These are phyloP conservation scores for Neolamprologus brichardi DNA, from an alignment of 2,113 vertebrate species.

Conservation along the genomic window DNA sequence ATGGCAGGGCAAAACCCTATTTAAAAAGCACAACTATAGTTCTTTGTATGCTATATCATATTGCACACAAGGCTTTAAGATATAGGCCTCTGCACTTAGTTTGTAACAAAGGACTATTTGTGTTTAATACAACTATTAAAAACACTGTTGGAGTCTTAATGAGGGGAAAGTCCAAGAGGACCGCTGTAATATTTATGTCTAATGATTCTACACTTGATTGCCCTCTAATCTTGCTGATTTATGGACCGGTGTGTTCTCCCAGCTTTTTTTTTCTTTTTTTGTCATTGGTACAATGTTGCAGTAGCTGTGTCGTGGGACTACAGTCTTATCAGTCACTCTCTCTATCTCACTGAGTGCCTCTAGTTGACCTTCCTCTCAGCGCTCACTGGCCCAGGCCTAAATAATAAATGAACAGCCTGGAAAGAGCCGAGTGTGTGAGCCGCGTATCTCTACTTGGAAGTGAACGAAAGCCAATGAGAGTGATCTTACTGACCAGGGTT, in stretches of 20 bases:
- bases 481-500: neutral
- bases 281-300: neutral
- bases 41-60: neutral
- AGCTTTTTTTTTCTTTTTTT: neutral
- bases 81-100: neutral
- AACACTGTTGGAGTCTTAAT: neutral
- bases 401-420: constrained; percentile 68
- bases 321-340: constrained; percentile 40
- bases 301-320: neutral
- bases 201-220: neutral
- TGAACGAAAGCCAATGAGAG: neutral
- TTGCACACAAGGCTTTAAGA: neutral
- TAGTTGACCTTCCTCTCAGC: constrained; percentile 62
- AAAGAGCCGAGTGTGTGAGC: constrained; percentile 21
- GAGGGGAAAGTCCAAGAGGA: neutral
- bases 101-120: neutral
- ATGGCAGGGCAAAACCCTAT: neutral
- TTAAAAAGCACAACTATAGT: neutral
- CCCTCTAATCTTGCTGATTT: neutral
- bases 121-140: neutral
- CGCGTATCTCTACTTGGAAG: neutral
- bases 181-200: neutral
- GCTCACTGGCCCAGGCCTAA: constrained; percentile 50
- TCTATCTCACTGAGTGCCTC: constrained; percentile 51
- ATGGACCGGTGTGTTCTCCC: neutral